Evolutionary conservation across 2,888 invertebrate species (phyloP).

Genomic region (Cepaea hortensis): DNA sequence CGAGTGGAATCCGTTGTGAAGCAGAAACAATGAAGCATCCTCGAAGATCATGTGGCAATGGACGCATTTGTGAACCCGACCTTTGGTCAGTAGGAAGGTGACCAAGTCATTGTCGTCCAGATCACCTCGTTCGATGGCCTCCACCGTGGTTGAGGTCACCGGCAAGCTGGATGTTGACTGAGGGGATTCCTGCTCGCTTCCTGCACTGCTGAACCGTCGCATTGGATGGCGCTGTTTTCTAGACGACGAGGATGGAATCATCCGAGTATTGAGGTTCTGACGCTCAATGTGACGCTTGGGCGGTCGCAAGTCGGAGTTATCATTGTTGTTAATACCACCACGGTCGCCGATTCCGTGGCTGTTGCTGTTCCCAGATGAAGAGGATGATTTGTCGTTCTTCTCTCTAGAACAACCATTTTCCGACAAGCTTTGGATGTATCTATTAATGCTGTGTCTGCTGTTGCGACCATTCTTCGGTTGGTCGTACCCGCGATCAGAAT

Average conservation of each 20-base stretch:
- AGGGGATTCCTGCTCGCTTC: conserved; percentile 60
- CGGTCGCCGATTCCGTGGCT: neutral
- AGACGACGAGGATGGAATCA: conserved; percentile 65
- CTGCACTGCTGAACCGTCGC: conserved; percentile 60
- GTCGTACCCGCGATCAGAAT: conserved; percentile 1
- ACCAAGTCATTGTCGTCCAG: conserved; percentile 65
- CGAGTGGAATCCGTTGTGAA: conserved; percentile 72
- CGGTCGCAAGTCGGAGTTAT: conserved; percentile 41
- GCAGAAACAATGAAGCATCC: conserved; percentile 69
- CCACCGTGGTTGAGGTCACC: conserved; percentile 48
- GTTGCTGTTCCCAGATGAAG: conserved; percentile 14
- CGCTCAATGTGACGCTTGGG: conserved; percentile 60
- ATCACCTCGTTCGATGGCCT: conserved; percentile 50
- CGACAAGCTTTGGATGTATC: neutral
- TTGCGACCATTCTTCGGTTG: neutral
- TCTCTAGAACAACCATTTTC: neutral
- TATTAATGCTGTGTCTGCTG: conserved; percentile 13
- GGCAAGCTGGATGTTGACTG: conserved; percentile 53
- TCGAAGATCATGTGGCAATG: conserved; percentile 72
- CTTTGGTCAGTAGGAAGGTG: conserved; percentile 64
- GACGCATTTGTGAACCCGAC: conserved; percentile 69
- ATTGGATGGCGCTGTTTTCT: conserved; percentile 71
- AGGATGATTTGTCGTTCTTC: neutral
- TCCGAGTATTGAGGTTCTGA: conserved; percentile 65
- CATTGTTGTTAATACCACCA: conserved; percentile 37